Evolutionary conservation across 1,140 invertebrate genomes (phyloP), one percentile per base, ranked within the genome.

Genomic region (Leptinotarsa texana): DNA sequence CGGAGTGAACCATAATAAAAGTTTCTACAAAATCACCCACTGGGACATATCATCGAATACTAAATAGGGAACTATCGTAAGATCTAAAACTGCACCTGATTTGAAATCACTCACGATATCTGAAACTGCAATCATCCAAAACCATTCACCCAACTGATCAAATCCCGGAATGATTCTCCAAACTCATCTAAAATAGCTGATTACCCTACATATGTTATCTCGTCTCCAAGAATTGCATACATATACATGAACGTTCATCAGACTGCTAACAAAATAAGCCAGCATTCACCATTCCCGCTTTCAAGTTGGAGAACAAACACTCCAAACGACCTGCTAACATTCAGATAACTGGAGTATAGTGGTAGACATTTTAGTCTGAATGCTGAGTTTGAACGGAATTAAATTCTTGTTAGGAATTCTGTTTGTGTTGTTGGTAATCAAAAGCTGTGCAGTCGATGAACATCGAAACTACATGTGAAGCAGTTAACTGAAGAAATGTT

Each of bases 331-430:
- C 51, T 57, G n/a, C 51, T 57, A 57, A 57, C 15, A 18, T 57
- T 57, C 51, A 57, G 51, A 57, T 57, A 57, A 57, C 51, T 57
- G 51, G 15, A 57, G 51, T 17, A 57, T 57, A 57, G 51, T 57
- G 51, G 51, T 57, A 57, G 51, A 57, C 51, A 57, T 57, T 18
- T 18, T 57, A 57, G 51, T 57, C n/a, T 57, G 51, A 57, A 57
- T 57, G 51, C 51, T n/a, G 51, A 57, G 51, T 57, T 57, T 57
- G 51, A 4, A 57, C 17, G 51, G n/a, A 57, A 57, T 57, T 57
- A 57, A 57, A 57, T 57, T 57, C 51, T 57, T n/a, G 51, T 57
- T 57, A 57, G 51, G 17, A 57, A 57, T 57, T 57, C 51, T 57
- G 51, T 57, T 57, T 57, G 51, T 57, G 51, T 57, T 57, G 51